Evolutionary conservation across 2,888 invertebrate species (phyloP).

Genomic region (Miltochrista miniata): DNA sequence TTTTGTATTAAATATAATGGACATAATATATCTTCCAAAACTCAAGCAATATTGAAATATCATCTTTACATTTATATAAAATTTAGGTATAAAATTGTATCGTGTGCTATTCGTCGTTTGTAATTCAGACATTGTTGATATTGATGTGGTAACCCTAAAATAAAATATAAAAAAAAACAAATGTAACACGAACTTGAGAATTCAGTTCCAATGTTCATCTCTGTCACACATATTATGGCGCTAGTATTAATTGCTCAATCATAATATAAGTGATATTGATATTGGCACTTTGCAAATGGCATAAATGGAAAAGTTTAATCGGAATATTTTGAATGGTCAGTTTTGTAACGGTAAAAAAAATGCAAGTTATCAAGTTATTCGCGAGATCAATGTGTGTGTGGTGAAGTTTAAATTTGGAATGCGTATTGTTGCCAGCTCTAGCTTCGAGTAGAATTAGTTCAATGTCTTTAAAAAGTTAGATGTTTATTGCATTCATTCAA

Average conservation of each 20-base stretch:
- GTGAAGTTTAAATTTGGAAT: conserved; percentile 52
- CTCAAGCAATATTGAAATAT: conserved; percentile 74
- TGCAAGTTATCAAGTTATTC: background rate
- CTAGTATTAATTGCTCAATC: conserved; percentile 38
- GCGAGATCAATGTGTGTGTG: background rate
- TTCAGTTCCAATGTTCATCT: conserved; percentile 7
- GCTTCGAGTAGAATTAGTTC: conserved; percentile 73
- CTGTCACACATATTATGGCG: conserved; percentile 6
- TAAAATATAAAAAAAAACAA: conserved; percentile 18
- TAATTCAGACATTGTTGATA: conserved; percentile 27
- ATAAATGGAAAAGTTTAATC: background rate
- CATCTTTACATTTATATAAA: conserved; percentile 55
- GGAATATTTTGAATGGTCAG: conserved; percentile 2
- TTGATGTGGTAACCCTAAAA: conserved; percentile 31
- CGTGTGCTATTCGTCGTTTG: conserved; percentile 22
- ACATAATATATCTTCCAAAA: conserved; percentile 58
- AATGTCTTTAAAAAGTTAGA: conserved; percentile 76
- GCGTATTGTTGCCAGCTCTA: conserved; percentile 65
- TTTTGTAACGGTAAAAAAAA: background rate
- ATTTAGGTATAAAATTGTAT: conserved; percentile 39
- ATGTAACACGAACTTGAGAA: conserved; percentile 6
- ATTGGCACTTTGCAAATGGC: background rate
- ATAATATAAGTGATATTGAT: conserved; percentile 5
- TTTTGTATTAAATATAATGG: conserved; percentile 35
- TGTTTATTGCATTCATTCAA: conserved; percentile 75